These are phyloP conservation scores for Lutraria lutraria DNA, from an alignment of 2,888 invertebrate species.

Conservation along the genomic window DNA sequence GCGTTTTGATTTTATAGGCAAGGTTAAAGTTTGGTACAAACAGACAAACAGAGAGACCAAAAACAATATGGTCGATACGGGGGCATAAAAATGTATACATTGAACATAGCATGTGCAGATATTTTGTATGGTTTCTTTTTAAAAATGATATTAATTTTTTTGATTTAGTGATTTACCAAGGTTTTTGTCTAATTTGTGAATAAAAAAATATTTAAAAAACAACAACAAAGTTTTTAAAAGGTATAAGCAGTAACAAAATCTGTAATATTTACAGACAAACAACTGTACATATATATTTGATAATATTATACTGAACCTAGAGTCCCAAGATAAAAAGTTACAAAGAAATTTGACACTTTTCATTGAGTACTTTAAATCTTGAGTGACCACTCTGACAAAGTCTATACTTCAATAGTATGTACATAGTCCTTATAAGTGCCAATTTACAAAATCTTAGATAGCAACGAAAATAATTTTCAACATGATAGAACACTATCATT, in stretches of 20 bases:
- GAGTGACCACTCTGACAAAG: conserved; percentile 14
- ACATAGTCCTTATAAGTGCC: conserved; percentile 3
- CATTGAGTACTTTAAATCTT: neutral
- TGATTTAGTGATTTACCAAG: too few relatives aligned
- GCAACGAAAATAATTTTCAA: neutral
- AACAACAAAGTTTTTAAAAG: too few relatives aligned
- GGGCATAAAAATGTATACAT: too few relatives aligned
- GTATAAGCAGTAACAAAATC: neutral
- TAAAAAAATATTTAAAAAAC: too few relatives aligned
- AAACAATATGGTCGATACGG: too few relatives aligned
- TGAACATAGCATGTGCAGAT: too few relatives aligned
- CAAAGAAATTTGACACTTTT: neutral
- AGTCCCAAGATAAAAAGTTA: neutral
- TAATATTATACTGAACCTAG: neutral
- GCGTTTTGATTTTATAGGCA: too few relatives aligned
- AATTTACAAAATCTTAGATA: neutral
- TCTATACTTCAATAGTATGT: neutral
- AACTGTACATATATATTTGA: neutral
- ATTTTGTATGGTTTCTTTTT: too few relatives aligned
- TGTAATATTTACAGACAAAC: neutral
- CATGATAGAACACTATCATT: neutral
- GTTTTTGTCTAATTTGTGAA: too few relatives aligned
- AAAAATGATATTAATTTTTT: too few relatives aligned
- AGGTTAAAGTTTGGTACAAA: too few relatives aligned
- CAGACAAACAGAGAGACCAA: too few relatives aligned